Conservation (phyloP, 2,113 vertebrate genomes). For the Brienomyrus brachyistius region DNA sequence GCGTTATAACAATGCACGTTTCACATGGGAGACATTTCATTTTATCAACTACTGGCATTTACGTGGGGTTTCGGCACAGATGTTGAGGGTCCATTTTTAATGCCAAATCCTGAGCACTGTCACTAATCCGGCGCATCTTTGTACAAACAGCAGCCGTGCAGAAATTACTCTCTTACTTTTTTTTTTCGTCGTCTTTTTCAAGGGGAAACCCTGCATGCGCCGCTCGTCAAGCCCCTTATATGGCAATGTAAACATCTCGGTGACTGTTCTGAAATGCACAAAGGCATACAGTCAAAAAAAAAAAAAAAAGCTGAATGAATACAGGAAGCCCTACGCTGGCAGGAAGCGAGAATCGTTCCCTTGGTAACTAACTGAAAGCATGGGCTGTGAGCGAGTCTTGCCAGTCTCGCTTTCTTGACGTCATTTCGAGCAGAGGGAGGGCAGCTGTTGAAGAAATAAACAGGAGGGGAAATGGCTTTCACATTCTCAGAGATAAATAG, state of each 20-base stretch:
- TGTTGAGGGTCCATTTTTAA: neutral
- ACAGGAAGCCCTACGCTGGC: conserved; percentile 65
- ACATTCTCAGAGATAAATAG: conserved; percentile 31
- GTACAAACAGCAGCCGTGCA: neutral
- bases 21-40: neutral
- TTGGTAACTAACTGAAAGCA: conserved; percentile 68
- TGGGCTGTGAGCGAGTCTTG: conserved; percentile 49
- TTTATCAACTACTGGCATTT: neutral
- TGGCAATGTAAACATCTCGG: conserved; percentile 62
- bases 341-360: conserved; percentile 70
- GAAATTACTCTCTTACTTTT: neutral
- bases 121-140: neutral
- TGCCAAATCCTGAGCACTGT: neutral
- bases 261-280: conserved; percentile 46
- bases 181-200: neutral
- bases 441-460: conserved; percentile 52
- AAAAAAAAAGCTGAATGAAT: conserved; percentile 64
- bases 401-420: conserved; percentile 57
- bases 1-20: neutral
- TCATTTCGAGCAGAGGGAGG: conserved; percentile 59
- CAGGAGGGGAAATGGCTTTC: conserved; percentile 37
- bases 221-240: conserved; percentile 57
- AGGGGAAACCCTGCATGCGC: conserved; percentile 52
- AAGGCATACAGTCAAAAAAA: conserved; percentile 42
- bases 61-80: neutral